Evolutionary conservation across 2,113 vertebrate species (phyloP).

Genomic region (Aramus guarauna): DNA sequence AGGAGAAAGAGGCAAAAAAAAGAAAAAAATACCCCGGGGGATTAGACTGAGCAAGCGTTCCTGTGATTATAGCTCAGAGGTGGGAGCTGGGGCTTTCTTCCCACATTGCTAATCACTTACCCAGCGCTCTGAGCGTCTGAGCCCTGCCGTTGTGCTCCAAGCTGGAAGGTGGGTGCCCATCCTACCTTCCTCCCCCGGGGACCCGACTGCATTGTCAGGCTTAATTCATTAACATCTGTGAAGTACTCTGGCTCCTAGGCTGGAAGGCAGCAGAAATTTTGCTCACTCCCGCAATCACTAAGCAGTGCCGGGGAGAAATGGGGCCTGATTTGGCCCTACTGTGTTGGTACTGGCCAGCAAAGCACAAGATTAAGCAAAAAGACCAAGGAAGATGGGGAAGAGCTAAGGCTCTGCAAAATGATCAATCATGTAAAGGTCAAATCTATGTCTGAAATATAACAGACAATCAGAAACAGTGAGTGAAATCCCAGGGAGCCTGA

Average conservation of each 20-base stretch:
- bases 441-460: background rate
- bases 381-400: background rate
- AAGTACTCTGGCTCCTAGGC: background rate
- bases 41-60: conserved; percentile 12
- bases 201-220: conserved; percentile 15
- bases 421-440: background rate
- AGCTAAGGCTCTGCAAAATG: background rate
- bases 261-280: background rate
- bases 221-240: conserved; percentile 50
- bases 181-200: conserved; percentile 33
- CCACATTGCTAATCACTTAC: conserved; percentile 41
- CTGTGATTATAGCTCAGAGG: conserved; percentile 29
- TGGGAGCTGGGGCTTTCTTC: conserved; percentile 29
- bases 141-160: conserved; percentile 9
- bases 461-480: background rate
- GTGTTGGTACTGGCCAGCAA: background rate
- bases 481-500: background rate
- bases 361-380: background rate
- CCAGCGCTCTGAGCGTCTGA: conserved; percentile 24
- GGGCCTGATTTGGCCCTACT: background rate
- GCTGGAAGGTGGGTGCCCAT: conserved; percentile 33
- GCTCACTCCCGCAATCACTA: background rate
- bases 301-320: background rate
- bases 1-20: background rate
- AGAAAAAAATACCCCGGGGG: background rate